Percentiles rank a stretch among this genome's conserved stretches.
Conservation (phyloP, 2,113 vertebrate genomes). For the Campylorhamphus procurvoides region DNA sequence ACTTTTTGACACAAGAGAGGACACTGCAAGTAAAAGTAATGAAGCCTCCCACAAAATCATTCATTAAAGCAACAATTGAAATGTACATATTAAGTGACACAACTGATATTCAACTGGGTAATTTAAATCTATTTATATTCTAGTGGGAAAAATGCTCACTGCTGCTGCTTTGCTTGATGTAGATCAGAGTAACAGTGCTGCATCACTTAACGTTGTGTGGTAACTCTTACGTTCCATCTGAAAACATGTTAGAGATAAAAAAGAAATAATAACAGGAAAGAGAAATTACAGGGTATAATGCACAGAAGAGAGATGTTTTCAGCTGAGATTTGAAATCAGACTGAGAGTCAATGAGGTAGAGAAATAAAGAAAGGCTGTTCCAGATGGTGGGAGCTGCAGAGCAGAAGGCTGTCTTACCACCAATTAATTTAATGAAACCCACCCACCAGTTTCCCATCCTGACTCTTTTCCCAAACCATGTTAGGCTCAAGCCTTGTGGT, state of each 20-base stretch:
- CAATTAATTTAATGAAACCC: slow-evolving; percentile 58
- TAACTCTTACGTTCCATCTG: neutral
- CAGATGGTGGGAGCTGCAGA: slow-evolving; percentile 31
- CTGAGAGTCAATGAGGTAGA: slow-evolving; percentile 65
- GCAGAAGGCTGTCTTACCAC: slow-evolving; percentile 55
- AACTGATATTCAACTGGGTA: neutral
- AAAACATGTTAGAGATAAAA: neutral
- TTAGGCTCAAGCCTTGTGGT: neutral
- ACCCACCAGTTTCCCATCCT: slow-evolving; percentile 58
- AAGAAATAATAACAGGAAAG: slow-evolving; percentile 35
- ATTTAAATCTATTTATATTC: slow-evolving; percentile 32
- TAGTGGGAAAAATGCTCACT: neutral
- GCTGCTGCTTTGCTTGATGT: neutral
- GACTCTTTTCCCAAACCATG: neutral
- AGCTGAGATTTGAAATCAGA: slow-evolving; percentile 59
- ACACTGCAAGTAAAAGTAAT: neutral
- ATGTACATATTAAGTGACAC: slow-evolving; percentile 16
- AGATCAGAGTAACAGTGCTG: neutral
- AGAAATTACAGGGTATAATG: slow-evolving; percentile 19
- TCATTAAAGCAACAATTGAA: slow-evolving; percentile 18
- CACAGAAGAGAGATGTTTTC: slow-evolving; percentile 55
- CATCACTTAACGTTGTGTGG: neutral
- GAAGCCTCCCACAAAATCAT: neutral
- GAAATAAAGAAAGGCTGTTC: slow-evolving; percentile 60
- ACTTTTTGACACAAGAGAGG: neutral